Conservation (phyloP, 2,797 vertebrate species). For the Podarcis siculus region DNA sequence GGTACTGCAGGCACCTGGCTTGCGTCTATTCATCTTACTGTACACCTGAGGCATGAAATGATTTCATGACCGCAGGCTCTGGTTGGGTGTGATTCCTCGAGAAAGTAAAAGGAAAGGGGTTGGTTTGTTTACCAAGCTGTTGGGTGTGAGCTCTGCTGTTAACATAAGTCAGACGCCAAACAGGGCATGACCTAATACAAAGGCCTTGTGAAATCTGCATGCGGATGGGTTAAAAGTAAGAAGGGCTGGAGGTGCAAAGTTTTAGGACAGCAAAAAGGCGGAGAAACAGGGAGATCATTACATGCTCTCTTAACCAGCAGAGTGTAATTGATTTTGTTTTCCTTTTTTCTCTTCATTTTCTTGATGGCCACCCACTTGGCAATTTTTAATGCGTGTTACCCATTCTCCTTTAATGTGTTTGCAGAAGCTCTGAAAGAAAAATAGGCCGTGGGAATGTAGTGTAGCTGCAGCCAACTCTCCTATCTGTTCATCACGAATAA, state of each 20-base stretch:
- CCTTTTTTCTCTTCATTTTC: not conserved
- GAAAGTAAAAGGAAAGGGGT: slow-evolving; percentile 18
- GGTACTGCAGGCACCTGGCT: slow-evolving; percentile 17
- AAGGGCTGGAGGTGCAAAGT: not conserved
- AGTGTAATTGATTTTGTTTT: not conserved
- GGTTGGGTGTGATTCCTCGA: slow-evolving; percentile 36
- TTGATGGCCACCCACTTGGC: not conserved
- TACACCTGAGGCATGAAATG: slow-evolving; percentile 24
- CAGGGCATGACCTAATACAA: not conserved
- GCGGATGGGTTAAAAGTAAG: slow-evolving; percentile 13
- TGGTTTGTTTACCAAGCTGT: slow-evolving; percentile 39
- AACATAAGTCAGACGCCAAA: slow-evolving; percentile 35
- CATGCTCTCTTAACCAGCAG: slow-evolving; percentile 28
- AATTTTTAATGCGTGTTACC: slow-evolving; percentile 31
- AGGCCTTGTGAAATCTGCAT: not conserved
- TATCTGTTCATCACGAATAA: not conserved
- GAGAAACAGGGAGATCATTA: not conserved
- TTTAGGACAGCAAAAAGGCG: not conserved
- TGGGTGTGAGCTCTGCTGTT: not conserved
- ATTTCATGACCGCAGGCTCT: not conserved
- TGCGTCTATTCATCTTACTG: not conserved
- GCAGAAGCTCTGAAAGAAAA: slow-evolving; percentile 11
- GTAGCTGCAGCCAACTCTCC: not conserved
- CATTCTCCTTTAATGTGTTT: slow-evolving; percentile 35
- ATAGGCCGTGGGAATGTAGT: not conserved